These are phyloP conservation scores for Eustalomyia histrio DNA, from an alignment of 2,888 invertebrate species.

Conservation along the genomic window DNA sequence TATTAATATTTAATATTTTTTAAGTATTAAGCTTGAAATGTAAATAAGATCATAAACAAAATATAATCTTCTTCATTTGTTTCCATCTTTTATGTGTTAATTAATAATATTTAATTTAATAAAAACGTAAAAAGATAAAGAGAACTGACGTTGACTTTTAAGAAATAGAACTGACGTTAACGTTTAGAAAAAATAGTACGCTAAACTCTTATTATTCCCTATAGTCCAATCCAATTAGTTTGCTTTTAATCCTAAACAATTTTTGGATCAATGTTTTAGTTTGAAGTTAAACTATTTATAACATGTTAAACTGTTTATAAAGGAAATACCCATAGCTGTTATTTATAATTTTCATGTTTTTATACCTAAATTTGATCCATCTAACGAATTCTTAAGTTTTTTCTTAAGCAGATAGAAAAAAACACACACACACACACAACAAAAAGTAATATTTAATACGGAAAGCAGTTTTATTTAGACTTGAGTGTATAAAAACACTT, in stretches of 20 bases:
- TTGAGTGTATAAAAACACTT: constrained; percentile 10
- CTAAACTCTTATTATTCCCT: neutral
- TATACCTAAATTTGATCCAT: constrained; percentile 16
- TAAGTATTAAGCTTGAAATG: too few species aligned
- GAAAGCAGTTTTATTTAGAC: neutral
- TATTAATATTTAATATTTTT: too few species aligned
- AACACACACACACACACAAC: neutral
- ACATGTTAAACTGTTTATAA: neutral
- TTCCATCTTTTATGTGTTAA: too few species aligned
- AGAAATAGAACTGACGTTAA: too few species aligned
- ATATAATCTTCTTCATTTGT: too few species aligned
- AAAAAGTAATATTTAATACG: neutral
- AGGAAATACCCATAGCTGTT: neutral
- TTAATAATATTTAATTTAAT: too few species aligned
- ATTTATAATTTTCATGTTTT: neutral
- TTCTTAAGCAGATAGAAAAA: neutral
- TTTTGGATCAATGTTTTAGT: neutral
- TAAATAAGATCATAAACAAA: too few species aligned
- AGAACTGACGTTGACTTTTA: too few species aligned
- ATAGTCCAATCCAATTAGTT: neutral
- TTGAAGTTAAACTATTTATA: neutral
- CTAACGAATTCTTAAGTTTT: constrained; percentile 15
- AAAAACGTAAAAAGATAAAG: too few species aligned
- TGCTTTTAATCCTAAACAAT: neutral
- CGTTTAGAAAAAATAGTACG: neutral